Percentiles rank a stretch among this genome's conserved stretches.
phyloP scores from a whole-genome alignment of 2,113 vertebrate species.

The Aspidoscelis tigris region DNA sequence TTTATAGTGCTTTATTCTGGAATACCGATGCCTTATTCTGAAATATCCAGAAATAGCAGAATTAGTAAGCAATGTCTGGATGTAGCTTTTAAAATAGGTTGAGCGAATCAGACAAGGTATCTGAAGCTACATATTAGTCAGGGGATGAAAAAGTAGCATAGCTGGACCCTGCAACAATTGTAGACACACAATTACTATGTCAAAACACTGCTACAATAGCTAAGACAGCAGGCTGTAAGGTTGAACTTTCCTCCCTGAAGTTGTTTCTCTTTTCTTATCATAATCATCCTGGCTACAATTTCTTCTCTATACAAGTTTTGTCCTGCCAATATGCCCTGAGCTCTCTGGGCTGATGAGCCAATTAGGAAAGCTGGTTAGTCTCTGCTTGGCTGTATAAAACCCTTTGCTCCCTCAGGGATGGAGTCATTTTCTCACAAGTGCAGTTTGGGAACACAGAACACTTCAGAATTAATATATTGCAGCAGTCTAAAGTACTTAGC shows the following conservation, averaged over 20 bases:
- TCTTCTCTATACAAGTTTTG: constrained; percentile 5
- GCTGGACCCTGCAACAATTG: not conserved
- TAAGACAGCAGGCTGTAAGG: not conserved
- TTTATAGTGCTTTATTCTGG: too few relatives aligned
- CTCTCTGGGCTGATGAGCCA: not conserved
- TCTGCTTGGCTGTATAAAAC: not conserved
- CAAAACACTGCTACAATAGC: not conserved
- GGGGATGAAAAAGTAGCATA: not conserved
- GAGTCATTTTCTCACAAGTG: constrained; percentile 40
- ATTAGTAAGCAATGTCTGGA: too few relatives aligned
- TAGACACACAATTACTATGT: not conserved
- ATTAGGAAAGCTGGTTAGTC: not conserved
- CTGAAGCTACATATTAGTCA: too few relatives aligned
- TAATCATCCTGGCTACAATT: not conserved
- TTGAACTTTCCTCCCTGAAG: not conserved
- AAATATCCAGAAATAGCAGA: too few relatives aligned
- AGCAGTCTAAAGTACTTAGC: constrained; percentile 78
- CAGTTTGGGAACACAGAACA: constrained; percentile 64
- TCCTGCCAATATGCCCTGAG: constrained; percentile 5
- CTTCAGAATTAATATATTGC: constrained; percentile 72
- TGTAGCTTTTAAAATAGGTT: not conserved
- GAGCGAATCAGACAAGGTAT: not conserved
- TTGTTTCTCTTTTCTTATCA: constrained; percentile 14
- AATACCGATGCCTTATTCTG: too few relatives aligned
- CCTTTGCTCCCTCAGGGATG: not conserved